Evolutionary conservation across 2,888 invertebrate species (phyloP).

Genomic region (Eilema caniola): DNA sequence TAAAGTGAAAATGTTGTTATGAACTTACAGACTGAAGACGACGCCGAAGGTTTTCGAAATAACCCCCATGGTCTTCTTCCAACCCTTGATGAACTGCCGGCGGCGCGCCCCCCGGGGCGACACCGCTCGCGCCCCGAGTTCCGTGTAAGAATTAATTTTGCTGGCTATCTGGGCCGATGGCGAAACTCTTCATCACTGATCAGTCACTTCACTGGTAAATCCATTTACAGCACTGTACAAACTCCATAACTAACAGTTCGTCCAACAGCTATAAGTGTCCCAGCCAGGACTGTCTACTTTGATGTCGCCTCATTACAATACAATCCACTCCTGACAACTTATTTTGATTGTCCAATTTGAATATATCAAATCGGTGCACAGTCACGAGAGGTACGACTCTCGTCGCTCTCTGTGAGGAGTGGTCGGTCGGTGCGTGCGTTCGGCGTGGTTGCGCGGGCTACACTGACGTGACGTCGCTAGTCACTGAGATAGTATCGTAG

Average conservation of each 20-base stretch:
- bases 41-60: conserved; percentile 93
- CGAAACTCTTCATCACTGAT: conserved; percentile 69
- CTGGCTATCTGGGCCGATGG: conserved; percentile 59
- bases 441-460: conserved; percentile 57
- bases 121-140: conserved; percentile 78
- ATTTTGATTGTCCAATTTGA: conserved; percentile 70
- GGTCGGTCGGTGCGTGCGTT: conserved; percentile 35
- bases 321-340: conserved; percentile 68
- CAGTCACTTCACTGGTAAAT: conserved; percentile 69
- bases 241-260: conserved; percentile 61
- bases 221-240: conserved; percentile 59
- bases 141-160: conserved; percentile 84
- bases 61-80: conserved; percentile 90
- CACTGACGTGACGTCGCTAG: conserved; percentile 58
- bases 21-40: conserved; percentile 93
- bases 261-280: conserved; percentile 46
- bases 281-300: conserved; percentile 44
- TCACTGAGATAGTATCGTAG: conserved; percentile 57
- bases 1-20: conserved; percentile 4
- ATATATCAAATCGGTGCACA: conserved; percentile 68
- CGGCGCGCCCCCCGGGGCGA: conserved; percentile 82
- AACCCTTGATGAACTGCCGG: conserved; percentile 84
- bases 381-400: conserved; percentile 63
- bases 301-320: conserved; percentile 67
- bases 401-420: conserved; percentile 46